phyloP scores from a whole-genome alignment of 2,797 vertebrate species.

The Gymnoscopelus braueri region DNA sequence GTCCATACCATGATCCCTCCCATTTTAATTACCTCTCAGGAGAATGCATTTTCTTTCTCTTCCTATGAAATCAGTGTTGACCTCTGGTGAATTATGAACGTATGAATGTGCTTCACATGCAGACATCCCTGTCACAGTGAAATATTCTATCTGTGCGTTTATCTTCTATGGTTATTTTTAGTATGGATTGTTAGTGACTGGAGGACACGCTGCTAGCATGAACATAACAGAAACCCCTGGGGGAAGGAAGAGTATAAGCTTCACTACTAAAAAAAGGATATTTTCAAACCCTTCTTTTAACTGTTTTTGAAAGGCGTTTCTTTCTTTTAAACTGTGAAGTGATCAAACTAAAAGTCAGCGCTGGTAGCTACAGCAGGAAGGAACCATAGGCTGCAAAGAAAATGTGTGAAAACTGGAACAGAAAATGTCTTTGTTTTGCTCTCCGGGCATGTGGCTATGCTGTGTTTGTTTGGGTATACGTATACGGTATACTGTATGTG shows the following conservation, averaged over 20 bases:
- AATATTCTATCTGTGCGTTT: conserved; percentile 32
- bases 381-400: conserved; percentile 18
- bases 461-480: not conserved
- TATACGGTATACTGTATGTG: not conserved
- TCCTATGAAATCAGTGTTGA: conserved; percentile 68
- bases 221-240: conserved; percentile 38
- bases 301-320: conserved; percentile 37
- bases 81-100: conserved; percentile 48
- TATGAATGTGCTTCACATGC: conserved; percentile 43
- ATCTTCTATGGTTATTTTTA: conserved; percentile 53
- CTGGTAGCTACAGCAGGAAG: conserved; percentile 24
- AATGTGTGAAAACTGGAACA: not conserved
- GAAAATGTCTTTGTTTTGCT: not conserved
- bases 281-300: conserved; percentile 46
- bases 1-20: conserved; percentile 58
- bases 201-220: conserved; percentile 38
- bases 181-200: conserved; percentile 33
- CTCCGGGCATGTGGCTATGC: not conserved
- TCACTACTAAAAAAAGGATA: conserved; percentile 42
- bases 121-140: conserved; percentile 47
- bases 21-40: conserved; percentile 78
- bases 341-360: conserved; percentile 50
- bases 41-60: conserved; percentile 59
- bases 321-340: conserved; percentile 59
- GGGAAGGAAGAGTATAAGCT: conserved; percentile 32